These are phyloP conservation scores for Nycticebus coucang DNA, from an alignment of 2,113 vertebrate species.

Conservation along the genomic window DNA sequence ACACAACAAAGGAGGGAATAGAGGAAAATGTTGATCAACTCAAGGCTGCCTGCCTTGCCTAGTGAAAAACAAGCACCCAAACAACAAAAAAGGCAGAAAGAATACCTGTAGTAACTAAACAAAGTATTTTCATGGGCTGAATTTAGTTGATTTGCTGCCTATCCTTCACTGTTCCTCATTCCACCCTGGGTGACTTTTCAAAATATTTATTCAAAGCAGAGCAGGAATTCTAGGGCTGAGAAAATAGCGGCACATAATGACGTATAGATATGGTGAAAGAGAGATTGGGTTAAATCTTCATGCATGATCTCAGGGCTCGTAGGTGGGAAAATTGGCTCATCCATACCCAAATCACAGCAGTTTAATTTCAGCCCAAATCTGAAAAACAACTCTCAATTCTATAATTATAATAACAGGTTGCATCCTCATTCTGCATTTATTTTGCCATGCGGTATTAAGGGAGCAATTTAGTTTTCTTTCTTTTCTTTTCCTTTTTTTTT, in stretches of 20 bases:
- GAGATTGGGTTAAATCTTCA: not conserved
- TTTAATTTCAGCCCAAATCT: conserved; percentile 23
- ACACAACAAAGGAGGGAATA: not conserved
- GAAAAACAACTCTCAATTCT: not conserved
- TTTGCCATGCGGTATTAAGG: not conserved
- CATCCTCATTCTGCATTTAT: not conserved
- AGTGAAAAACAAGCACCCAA: not conserved
- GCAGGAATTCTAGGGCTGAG: not conserved
- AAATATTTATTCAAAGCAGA: not conserved
- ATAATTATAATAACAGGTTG: not conserved
- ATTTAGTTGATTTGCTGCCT: not conserved
- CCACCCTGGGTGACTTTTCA: not conserved
- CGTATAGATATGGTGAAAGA: not conserved
- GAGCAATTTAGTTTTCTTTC: conserved; percentile 7
- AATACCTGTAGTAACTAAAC: not conserved
- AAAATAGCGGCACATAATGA: not conserved
- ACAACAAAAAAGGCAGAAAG: not conserved
- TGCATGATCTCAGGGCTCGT: not conserved
- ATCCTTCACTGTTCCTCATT: not conserved
- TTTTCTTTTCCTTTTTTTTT: too few species aligned
- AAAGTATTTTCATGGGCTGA: not conserved
- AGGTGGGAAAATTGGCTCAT: not conserved
- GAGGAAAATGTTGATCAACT: not conserved
- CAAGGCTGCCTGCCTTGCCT: not conserved
- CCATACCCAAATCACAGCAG: not conserved